Percentiles rank a stretch among this genome's conserved stretches.
Evolutionary conservation across 2,113 vertebrate species (phyloP).

Genomic region (Numenius arquata): DNA sequence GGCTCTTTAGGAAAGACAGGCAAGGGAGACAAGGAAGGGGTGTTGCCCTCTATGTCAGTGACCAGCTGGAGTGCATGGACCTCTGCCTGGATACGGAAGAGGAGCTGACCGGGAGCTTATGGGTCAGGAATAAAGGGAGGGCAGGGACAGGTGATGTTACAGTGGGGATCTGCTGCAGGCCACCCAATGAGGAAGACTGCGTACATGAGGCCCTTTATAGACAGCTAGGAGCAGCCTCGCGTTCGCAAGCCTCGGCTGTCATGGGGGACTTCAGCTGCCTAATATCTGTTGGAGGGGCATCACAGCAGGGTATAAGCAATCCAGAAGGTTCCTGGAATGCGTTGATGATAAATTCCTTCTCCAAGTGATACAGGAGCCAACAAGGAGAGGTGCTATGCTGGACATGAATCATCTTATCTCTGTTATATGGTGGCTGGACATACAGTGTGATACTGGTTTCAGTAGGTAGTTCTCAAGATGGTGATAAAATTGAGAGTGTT

Average conservation of each 20-base stretch:
- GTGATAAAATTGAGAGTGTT: not conserved
- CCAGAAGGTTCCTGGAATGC: not conserved
- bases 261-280: not conserved
- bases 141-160: not conserved
- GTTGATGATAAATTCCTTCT: not conserved
- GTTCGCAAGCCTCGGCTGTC: not conserved
- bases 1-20: not conserved
- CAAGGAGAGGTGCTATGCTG: no score
- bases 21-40: not conserved
- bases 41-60: not conserved
- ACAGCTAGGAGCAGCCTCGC: not conserved
- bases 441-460: not conserved
- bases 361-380: no score
- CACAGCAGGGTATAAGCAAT: not conserved
- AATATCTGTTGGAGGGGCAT: not conserved
- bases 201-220: not conserved
- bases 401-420: not conserved
- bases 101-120: not conserved
- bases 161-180: no score
- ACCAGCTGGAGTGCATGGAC: not conserved
- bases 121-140: not conserved
- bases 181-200: not conserved
- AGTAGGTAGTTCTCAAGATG: not conserved
- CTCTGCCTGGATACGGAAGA: not conserved
- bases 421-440: accelerated